Evolutionary conservation across 2,888 invertebrate species (phyloP).

Genomic region (Eudasyphora cyanicolor): DNA sequence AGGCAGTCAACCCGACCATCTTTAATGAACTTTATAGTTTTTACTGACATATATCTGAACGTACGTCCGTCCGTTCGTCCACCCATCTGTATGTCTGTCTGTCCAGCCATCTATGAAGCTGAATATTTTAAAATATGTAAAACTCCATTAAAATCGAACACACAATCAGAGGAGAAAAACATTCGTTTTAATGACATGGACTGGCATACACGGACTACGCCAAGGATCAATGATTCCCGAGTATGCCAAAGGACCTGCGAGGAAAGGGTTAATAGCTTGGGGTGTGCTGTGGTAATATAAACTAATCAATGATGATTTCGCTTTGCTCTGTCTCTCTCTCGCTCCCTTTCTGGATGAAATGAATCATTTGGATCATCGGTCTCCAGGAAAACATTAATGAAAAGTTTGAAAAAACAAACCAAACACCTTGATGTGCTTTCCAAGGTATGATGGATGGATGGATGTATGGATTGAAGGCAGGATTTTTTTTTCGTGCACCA

Average conservation of each 20-base stretch:
- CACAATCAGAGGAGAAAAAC: slow-evolving; percentile 13
- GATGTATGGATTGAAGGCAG: neutral
- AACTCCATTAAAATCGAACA: slow-evolving; percentile 26
- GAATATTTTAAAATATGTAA: slow-evolving; percentile 32
- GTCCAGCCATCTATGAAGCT: slow-evolving; percentile 1
- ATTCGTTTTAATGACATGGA: slow-evolving; percentile 40
- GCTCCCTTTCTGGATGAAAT: neutral
- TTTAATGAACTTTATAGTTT: slow-evolving; percentile 58
- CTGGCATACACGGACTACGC: neutral
- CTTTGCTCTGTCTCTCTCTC: neutral
- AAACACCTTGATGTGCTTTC: neutral
- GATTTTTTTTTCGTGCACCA: no score
- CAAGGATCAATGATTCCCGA: neutral
- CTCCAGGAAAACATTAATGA: slow-evolving; percentile 19
- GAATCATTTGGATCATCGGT: slow-evolving; percentile 23
- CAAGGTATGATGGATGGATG: neutral
- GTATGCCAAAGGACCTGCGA: neutral
- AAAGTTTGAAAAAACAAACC: neutral
- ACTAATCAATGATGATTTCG: slow-evolving; percentile 36
- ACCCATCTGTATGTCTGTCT: slow-evolving; percentile 5
- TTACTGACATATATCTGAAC: neutral
- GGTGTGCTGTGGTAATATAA: slow-evolving; percentile 29
- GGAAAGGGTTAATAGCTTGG: slow-evolving; percentile 49
- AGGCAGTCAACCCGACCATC: slow-evolving; percentile 19
- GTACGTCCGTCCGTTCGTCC: no score